Evolutionary conservation across 2,113 vertebrate species (phyloP).

Genomic region (Peucedramus taeniatus): DNA sequence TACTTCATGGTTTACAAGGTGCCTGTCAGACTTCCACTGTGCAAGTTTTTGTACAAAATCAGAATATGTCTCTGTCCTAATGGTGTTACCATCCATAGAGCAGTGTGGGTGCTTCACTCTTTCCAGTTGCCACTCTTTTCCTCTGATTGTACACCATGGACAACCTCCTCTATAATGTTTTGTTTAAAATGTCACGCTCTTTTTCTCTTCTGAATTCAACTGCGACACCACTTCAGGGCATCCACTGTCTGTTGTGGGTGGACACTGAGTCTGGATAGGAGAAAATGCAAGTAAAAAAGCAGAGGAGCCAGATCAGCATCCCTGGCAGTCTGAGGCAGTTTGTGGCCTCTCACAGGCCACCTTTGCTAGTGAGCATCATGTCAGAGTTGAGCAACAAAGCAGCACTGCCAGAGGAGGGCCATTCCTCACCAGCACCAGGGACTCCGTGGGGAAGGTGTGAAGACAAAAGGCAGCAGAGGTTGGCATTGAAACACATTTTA

Average conservation of each 20-base stretch:
- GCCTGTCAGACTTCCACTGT: not conserved
- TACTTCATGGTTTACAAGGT: not conserved
- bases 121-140: not conserved
- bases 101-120: not conserved
- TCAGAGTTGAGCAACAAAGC: not conserved
- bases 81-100: not conserved
- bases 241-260: not conserved
- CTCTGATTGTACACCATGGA: not conserved
- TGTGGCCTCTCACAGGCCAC: not conserved
- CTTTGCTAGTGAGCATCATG: not conserved
- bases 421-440: not conserved
- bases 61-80: not conserved
- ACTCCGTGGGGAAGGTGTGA: rapidly evolving
- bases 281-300: not conserved
- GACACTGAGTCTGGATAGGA: not conserved
- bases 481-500: not conserved
- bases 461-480: not conserved
- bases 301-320: not conserved
- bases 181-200: not conserved
- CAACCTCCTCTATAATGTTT: not conserved
- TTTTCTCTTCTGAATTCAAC: not conserved
- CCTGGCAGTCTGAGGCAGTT: not conserved
- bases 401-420: rapidly evolving
- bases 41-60: not conserved
- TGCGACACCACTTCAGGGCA: not conserved